These are phyloP conservation scores for Intellagama lesueurii DNA, from an alignment of 2,797 vertebrate genomes.

Conservation along the genomic window DNA sequence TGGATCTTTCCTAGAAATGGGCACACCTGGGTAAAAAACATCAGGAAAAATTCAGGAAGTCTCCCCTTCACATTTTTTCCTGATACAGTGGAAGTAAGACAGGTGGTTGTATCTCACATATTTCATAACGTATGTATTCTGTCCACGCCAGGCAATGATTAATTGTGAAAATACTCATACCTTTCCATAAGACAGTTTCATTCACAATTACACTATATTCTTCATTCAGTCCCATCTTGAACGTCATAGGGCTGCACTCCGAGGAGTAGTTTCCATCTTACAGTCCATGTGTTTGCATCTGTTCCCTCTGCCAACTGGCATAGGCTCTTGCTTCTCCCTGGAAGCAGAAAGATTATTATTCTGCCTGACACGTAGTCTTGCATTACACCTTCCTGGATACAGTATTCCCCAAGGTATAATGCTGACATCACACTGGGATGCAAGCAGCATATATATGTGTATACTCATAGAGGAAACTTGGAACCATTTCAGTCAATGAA, in stretches of 20 bases:
- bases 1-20: not conserved
- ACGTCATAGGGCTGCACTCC: too few species aligned
- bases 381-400: not conserved
- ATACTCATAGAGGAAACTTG: not conserved
- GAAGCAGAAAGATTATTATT: constrained; percentile 1
- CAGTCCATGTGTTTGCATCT: not conserved
- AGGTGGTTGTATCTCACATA: too few species aligned
- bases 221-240: too few species aligned
- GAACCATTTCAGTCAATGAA: not conserved
- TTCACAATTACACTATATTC: not conserved
- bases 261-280: not conserved
- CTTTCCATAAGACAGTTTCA: not conserved
- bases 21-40: too few species aligned
- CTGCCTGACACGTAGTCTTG: not conserved
- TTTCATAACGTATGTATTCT: not conserved
- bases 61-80: too few species aligned
- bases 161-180: not conserved
- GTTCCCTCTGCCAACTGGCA: not conserved
- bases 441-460: not conserved
- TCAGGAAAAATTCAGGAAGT: too few species aligned
- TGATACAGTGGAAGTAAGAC: too few species aligned
- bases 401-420: not conserved
- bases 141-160: not conserved
- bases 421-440: not conserved
- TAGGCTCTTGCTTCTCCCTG: not conserved